Evolutionary conservation across 2,797 vertebrate genomes (phyloP).

Genomic region (Siniperca obscura): DNA sequence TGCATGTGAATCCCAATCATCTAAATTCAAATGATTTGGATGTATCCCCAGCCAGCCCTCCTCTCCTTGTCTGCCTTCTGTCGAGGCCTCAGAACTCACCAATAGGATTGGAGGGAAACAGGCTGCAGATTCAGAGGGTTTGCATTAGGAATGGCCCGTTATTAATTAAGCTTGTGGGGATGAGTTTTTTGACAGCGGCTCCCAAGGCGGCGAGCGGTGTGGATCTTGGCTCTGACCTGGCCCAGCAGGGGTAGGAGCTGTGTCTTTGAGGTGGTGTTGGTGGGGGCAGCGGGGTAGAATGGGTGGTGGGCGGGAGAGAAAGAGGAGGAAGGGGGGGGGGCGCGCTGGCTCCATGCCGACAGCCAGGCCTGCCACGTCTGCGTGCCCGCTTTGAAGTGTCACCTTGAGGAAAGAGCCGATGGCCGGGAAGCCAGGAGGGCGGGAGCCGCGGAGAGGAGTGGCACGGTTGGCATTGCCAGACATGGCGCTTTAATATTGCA

Average conservation of each 20-base stretch:
- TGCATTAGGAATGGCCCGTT: conserved; percentile 82
- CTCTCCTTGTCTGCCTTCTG: conserved; percentile 78
- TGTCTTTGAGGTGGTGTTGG: conserved; percentile 87
- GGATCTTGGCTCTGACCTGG: conserved; percentile 87
- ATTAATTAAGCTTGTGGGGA: conserved; percentile 86
- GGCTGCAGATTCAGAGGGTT: conserved; percentile 74
- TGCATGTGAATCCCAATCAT: conserved; percentile 81
- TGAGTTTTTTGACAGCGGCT: conserved; percentile 86
- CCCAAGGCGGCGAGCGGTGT: conserved; percentile 80
- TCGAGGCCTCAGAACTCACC: conserved; percentile 75
- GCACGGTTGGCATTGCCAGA: conserved; percentile 85
- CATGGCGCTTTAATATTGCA: conserved; percentile 88
- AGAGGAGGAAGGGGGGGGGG: conserved; percentile 73
- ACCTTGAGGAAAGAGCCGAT: conserved; percentile 89
- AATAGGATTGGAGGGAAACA: conserved; percentile 69
- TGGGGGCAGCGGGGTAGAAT: conserved; percentile 65
- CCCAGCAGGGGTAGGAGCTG: conserved; percentile 81
- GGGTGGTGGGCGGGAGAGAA: conserved; percentile 73
- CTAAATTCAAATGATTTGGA: conserved; percentile 83
- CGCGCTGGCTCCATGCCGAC: conserved; percentile 87
- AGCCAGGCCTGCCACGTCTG: conserved; percentile 86
- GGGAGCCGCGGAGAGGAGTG: conserved; percentile 83
- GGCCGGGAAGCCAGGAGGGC: conserved; percentile 85
- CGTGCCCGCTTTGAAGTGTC: conserved; percentile 94
- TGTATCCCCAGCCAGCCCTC: conserved; percentile 73